Conservation (phyloP, 2,888 invertebrate genomes). For the Lucinisca nassula region DNA sequence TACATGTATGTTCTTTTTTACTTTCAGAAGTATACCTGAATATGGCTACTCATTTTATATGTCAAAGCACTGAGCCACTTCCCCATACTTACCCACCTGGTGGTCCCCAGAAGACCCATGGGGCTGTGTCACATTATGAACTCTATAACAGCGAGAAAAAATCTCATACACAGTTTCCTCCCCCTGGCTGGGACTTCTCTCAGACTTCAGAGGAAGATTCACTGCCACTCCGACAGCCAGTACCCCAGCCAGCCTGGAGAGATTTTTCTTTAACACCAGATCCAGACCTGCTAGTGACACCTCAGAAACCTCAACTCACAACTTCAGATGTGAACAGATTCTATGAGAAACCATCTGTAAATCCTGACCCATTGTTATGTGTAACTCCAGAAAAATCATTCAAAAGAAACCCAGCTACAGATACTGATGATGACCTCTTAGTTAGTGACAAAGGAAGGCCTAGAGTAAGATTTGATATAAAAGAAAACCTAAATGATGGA, state of each 20-base stretch:
- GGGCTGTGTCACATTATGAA: conserved; percentile 77
- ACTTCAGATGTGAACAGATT: neutral
- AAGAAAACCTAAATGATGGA: conserved; percentile 48
- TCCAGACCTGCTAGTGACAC: conserved; percentile 75
- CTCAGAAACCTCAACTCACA: conserved; percentile 59
- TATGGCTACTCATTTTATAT: conserved; percentile 77
- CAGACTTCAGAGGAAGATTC: conserved; percentile 76
- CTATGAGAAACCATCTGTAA: conserved; percentile 42
- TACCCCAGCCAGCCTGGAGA: conserved; percentile 68
- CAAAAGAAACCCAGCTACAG: neutral
- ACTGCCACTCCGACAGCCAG: conserved; percentile 66
- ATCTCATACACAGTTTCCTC: conserved; percentile 71
- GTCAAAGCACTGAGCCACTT: conserved; percentile 74
- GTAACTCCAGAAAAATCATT: conserved; percentile 79
- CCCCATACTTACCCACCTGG: conserved; percentile 66
- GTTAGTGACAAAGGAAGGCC: conserved; percentile 33
- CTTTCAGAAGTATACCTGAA: too few species aligned
- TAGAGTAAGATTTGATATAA: conserved; percentile 77
- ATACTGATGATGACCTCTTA: neutral
- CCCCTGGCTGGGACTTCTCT: conserved; percentile 77
- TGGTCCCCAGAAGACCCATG: conserved; percentile 62
- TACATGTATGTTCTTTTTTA: too few species aligned
- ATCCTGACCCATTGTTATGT: conserved; percentile 76
- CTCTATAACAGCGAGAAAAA: conserved; percentile 65
- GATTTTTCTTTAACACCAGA: conserved; percentile 68